phyloP scores from a whole-genome alignment of 2,888 invertebrate species.

The Idaea straminata region DNA sequence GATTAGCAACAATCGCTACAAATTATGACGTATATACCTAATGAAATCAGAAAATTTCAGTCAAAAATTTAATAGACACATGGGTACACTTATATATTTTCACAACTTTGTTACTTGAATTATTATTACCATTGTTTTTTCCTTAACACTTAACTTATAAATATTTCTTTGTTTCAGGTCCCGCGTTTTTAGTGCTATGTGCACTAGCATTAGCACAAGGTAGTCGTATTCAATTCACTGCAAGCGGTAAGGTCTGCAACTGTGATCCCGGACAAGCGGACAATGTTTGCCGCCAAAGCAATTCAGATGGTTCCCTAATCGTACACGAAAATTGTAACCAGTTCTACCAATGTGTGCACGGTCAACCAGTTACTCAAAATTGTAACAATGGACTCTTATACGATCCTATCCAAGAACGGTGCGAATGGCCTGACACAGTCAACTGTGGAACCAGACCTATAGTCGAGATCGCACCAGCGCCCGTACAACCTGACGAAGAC shows the following conservation, averaged over 20 bases:
- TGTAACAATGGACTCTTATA: slow-evolving; percentile 33
- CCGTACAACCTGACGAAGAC: not conserved
- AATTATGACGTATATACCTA: too few species aligned
- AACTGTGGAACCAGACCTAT: slow-evolving; percentile 32
- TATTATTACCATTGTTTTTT: slow-evolving; percentile 1
- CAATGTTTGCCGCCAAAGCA: slow-evolving; percentile 34
- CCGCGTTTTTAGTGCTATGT: slow-evolving; percentile 48
- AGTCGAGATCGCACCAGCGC: slow-evolving; percentile 8
- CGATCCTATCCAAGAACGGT: slow-evolving; percentile 31
- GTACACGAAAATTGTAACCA: slow-evolving; percentile 46
- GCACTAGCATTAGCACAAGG: slow-evolving; percentile 44
- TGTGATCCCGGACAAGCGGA: slow-evolving; percentile 38
- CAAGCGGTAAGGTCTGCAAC: slow-evolving; percentile 33
- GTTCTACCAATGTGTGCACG: slow-evolving; percentile 39
- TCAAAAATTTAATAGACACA: too few species aligned
- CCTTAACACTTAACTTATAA: slow-evolving; percentile 4
- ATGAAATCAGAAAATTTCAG: too few species aligned
- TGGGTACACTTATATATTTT: too few species aligned
- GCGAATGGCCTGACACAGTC: slow-evolving; percentile 40
- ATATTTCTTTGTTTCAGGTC: slow-evolving; percentile 41
- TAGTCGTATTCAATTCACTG: slow-evolving; percentile 31
- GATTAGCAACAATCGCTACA: too few species aligned
- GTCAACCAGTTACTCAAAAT: slow-evolving; percentile 27
- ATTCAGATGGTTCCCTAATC: slow-evolving; percentile 34
- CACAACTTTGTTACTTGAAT: not conserved